Conservation (phyloP, 2,113 vertebrate species). For the Esox niger region DNA sequence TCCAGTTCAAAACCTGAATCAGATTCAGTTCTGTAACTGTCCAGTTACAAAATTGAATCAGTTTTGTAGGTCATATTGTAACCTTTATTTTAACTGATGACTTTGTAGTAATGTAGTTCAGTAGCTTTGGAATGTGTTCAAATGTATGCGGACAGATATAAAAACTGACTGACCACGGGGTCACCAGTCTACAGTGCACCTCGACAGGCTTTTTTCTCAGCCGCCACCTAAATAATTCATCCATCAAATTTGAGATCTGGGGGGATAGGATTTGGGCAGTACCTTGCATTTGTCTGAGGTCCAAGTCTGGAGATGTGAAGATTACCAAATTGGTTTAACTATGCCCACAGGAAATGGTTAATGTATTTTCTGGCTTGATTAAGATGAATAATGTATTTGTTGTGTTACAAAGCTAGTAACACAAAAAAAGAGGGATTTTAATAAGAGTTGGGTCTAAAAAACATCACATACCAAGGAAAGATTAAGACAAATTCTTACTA, state of each 20-base stretch:
- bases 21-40: no score
- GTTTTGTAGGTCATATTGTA: no score
- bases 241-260: conserved; percentile 58
- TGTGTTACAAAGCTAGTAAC: no score
- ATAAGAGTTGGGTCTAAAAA: no score
- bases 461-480: no score
- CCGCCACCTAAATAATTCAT: conserved; percentile 57
- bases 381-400: conserved; percentile 44
- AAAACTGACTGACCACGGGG: conserved; percentile 51
- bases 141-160: conserved; percentile 15
- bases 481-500: no score
- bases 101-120: no score
- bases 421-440: no score
- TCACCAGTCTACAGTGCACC: conserved; percentile 51
- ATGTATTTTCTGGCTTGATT: conserved; percentile 36
- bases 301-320: conserved; percentile 14
- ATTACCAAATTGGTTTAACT: conserved; percentile 31
- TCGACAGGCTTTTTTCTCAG: conserved; percentile 29
- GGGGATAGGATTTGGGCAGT: conserved; percentile 58
- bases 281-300: conserved; percentile 62
- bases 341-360: background rate
- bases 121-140: background rate
- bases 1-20: no score
- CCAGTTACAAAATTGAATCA: no score
- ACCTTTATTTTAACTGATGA: no score